These are phyloP conservation scores for Hirtodrosophila cameraria DNA, from an alignment of 2,888 invertebrate genomes.

Conservation along the genomic window DNA sequence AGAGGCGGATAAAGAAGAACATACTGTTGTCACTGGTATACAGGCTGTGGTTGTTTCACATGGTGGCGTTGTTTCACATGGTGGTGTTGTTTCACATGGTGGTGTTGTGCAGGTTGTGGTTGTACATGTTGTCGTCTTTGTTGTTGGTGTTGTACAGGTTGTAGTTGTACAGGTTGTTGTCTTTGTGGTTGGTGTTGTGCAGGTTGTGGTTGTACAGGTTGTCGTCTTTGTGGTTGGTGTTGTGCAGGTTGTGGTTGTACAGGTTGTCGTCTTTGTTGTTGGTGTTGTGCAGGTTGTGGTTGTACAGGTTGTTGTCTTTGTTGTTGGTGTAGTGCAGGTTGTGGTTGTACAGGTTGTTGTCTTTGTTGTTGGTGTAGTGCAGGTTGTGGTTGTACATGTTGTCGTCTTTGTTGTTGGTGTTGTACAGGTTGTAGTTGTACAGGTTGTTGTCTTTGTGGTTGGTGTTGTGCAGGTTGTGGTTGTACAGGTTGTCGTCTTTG, in stretches of 20 bases:
- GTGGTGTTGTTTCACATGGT: constrained; percentile 12
- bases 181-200: constrained; percentile 2
- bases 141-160: background rate
- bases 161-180: constrained; percentile 7
- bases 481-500: constrained; percentile 3
- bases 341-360: constrained; percentile 17
- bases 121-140: constrained; percentile 13
- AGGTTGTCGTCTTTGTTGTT: background rate
- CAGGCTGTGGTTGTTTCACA: constrained; percentile 27
- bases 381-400: background rate
- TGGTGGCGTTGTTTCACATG: constrained; percentile 13
- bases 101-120: constrained; percentile 25
- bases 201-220: background rate
- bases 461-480: background rate
- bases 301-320: background rate
- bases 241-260: background rate
- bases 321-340: background rate
- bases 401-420: constrained; percentile 9
- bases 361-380: background rate
- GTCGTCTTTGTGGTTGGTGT: constrained; percentile 5
- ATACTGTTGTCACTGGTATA: constrained; percentile 15
- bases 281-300: background rate
- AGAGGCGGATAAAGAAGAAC: background rate
- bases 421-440: constrained; percentile 2
- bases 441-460: constrained; percentile 1